Percentiles rank a stretch among this genome's conserved stretches.
Evolutionary conservation across 30 jellyfish, hydroid and myxozoan species (phyloP).

Genomic region (Hydractinia symbiolongicarpus): DNA sequence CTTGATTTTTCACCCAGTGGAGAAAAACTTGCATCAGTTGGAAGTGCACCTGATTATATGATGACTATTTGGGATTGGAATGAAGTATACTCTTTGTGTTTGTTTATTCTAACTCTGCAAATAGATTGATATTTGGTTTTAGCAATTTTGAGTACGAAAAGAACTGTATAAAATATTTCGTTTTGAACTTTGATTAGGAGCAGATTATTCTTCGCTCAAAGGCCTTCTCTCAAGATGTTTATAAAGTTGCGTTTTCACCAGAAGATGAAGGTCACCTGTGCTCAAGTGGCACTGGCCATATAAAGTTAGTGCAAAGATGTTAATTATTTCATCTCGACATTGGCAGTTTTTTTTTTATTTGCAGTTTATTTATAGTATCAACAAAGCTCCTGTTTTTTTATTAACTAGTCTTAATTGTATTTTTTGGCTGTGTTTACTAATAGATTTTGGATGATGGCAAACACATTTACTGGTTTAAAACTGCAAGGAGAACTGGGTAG

Average conservation of each 20-base stretch:
- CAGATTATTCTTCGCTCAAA: constrained; percentile 62
- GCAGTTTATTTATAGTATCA: too few relatives aligned
- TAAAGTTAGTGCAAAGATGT: constrained; percentile 36
- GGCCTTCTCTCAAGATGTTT: constrained; percentile 92
- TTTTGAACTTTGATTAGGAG: constrained; percentile 21
- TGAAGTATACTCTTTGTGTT: constrained; percentile 13
- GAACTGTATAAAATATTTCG: not conserved
- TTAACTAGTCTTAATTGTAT: not conserved
- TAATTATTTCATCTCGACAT: too few relatives aligned
- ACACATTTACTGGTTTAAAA: constrained; percentile 84
- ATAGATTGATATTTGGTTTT: not conserved
- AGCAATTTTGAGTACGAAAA: not conserved
- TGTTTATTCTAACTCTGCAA: too few relatives aligned
- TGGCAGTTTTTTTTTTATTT: too few relatives aligned
- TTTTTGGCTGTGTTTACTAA: not conserved
- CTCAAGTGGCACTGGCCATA: constrained; percentile 95
- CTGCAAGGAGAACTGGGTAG: constrained; percentile 93
- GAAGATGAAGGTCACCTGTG: constrained; percentile 95
- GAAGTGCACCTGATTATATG: constrained; percentile 91
- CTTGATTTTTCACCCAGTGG: constrained; percentile 87
- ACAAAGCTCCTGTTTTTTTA: not conserved
- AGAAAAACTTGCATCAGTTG: constrained; percentile 85
- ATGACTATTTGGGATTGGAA: constrained; percentile 94
- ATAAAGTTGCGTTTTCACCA: constrained; percentile 90
- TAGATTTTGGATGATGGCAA: constrained; percentile 94